A percentile compares a stretch with the other conserved stretches of the same genome.
Evolutionary conservation across 2,888 invertebrate genomes (phyloP).

Genomic region (Brachypalpus laphriformis): DNA sequence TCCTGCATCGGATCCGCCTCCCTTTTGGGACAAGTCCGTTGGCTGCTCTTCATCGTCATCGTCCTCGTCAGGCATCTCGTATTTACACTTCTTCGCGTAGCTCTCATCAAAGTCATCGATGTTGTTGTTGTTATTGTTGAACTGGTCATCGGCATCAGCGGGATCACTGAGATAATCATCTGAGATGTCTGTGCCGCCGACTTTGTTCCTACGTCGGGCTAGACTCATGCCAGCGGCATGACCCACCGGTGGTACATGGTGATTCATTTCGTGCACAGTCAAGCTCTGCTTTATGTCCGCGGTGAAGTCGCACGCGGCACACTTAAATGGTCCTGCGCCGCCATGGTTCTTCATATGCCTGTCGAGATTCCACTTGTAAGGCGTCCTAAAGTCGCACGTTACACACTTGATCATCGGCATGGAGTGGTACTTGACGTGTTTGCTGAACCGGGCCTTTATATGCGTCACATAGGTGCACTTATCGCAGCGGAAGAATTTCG

Average conservation of each 20-base stretch:
- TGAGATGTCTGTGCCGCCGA: constrained; percentile 86
- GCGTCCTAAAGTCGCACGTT: constrained; percentile 96
- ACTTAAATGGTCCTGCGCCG: constrained; percentile 92
- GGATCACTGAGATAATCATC: constrained; percentile 82
- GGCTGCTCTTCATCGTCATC: constrained; percentile 80
- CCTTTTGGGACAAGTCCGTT: constrained; percentile 82
- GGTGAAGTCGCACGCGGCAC: constrained; percentile 94
- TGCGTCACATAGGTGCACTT: constrained; percentile 96
- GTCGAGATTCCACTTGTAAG: constrained; percentile 96
- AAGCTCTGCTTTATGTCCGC: constrained; percentile 96
- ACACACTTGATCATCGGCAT: constrained; percentile 98
- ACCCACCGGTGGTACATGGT: constrained; percentile 92
- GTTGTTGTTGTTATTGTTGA: constrained; percentile 79
- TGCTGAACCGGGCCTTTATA: constrained; percentile 93
- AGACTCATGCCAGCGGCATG: constrained; percentile 85
- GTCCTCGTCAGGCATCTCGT: constrained; percentile 74
- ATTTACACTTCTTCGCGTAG: constrained; percentile 79
- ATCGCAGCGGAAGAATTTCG: constrained; percentile 91
- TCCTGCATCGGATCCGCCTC: constrained; percentile 80
- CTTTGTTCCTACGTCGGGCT: constrained; percentile 88
- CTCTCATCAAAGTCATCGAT: constrained; percentile 80
- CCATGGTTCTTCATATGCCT: constrained; percentile 96
- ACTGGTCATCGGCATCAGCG: constrained; percentile 81
- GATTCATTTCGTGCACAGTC: constrained; percentile 96
- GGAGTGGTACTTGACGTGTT: constrained; percentile 96